These are phyloP conservation scores for Habroteleia sp. DNA, from an alignment of 2,888 invertebrate genomes.

Conservation along the genomic window DNA sequence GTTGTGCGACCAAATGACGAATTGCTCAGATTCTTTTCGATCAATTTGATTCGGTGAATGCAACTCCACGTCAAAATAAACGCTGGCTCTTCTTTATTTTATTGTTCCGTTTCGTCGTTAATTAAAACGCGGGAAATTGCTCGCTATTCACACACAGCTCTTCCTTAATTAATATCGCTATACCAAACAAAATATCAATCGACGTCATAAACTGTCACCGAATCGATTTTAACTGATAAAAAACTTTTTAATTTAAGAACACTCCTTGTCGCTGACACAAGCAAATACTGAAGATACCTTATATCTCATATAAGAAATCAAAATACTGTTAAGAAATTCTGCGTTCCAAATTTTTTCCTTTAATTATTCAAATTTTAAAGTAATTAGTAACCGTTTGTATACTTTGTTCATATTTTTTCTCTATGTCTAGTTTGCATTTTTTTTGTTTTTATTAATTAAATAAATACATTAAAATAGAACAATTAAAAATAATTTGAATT, in stretches of 20 bases:
- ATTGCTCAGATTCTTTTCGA: too few species aligned
- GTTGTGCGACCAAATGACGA: too few species aligned
- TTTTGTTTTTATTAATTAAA: too few species aligned
- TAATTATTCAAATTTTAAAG: too few species aligned
- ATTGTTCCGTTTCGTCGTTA: background rate
- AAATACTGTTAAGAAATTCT: constrained; percentile 12
- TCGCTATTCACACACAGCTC: background rate
- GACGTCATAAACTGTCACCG: constrained; percentile 38
- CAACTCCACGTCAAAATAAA: too few species aligned
- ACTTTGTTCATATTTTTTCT: too few species aligned
- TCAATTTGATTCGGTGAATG: too few species aligned
- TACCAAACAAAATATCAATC: constrained; percentile 39
- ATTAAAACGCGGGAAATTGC: background rate
- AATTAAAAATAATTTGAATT: too few species aligned
- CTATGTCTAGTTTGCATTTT: too few species aligned
- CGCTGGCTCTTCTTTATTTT: too few species aligned
- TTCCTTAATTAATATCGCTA: constrained; percentile 31
- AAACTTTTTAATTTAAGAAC: constrained; percentile 42
- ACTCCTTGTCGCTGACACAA: constrained; percentile 45
- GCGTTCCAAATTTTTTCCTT: background rate
- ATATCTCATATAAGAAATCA: constrained; percentile 21
- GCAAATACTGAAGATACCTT: constrained; percentile 33
- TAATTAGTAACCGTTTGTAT: too few species aligned
- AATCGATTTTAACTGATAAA: constrained; percentile 57
- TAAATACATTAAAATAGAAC: too few species aligned